These are phyloP conservation scores for Drosophila watanabei DNA, from an alignment of 1,140 invertebrate genomes.

Conservation along the genomic window DNA sequence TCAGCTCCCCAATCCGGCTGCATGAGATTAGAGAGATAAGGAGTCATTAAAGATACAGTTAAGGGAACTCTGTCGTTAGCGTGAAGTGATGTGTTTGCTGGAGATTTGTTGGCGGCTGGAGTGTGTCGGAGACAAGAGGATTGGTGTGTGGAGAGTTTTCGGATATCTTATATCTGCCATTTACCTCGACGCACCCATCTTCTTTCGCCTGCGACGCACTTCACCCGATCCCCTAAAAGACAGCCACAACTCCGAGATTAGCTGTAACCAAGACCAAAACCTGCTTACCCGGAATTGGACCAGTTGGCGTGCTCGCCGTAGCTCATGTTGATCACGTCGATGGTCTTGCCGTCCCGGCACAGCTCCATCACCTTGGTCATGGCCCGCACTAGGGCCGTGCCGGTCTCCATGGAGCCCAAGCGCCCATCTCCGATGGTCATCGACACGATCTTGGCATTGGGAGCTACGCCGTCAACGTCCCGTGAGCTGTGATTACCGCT, in stretches of 20 bases:
- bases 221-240: constrained; percentile 41
- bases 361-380: constrained; percentile 94
- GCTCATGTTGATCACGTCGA: constrained; percentile 99
- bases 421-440: constrained; percentile 96
- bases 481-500: constrained; percentile 96
- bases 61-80: neutral
- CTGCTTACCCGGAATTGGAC: constrained; percentile 93
- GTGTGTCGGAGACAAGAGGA: constrained; percentile 49
- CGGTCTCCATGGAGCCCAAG: constrained; percentile 97
- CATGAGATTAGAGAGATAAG: constrained; percentile 15
- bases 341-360: constrained; percentile 87
- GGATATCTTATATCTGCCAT: constrained; percentile 16
- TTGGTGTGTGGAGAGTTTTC: constrained; percentile 37
- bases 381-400: constrained; percentile 94
- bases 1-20: constrained; percentile 93
- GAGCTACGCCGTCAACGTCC: constrained; percentile 97
- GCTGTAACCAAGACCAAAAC: constrained; percentile 11
- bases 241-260: constrained; percentile 17
- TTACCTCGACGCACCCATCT: constrained; percentile 45
- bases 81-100: constrained; percentile 5
- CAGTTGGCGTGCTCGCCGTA: constrained; percentile 98
- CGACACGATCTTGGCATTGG: constrained; percentile 98
- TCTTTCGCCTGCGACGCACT: constrained; percentile 44
- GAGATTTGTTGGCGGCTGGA: constrained; percentile 10
- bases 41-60: neutral